phyloP scores from a whole-genome alignment of 2,888 invertebrate genomes.

The Tenthredo notha region DNA sequence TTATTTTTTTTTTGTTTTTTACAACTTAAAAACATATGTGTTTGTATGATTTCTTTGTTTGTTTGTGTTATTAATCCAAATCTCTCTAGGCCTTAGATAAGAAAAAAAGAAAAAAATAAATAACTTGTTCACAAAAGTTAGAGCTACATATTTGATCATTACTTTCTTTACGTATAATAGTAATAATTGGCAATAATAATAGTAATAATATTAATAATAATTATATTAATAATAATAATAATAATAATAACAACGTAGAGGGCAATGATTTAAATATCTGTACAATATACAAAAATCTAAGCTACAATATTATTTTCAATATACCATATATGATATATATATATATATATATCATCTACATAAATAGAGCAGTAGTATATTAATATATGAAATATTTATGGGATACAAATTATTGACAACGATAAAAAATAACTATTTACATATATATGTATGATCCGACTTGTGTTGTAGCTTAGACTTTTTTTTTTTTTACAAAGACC shows the following conservation, averaged over 20 bases:
- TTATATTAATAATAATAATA: conserved; percentile 48
- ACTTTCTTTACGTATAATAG: conserved; percentile 45
- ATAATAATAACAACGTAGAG: conserved; percentile 58
- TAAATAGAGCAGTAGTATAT: conserved; percentile 67
- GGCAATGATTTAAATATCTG: conserved; percentile 64
- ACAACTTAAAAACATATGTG: conserved; percentile 52
- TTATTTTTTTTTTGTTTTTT: too few species aligned
- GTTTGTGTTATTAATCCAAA: conserved; percentile 38
- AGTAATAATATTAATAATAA: conserved; percentile 36
- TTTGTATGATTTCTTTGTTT: conserved; percentile 9
- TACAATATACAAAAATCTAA: conserved; percentile 67
- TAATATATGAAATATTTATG: conserved; percentile 66
- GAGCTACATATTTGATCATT: not conserved
- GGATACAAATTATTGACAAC: conserved; percentile 70
- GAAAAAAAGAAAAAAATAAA: conserved; percentile 37
- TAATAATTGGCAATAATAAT: conserved; percentile 39
- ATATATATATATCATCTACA: conserved; percentile 68
- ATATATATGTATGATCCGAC: conserved; percentile 60
- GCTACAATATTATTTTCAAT: conserved; percentile 54
- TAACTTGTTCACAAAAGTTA: conserved; percentile 17
- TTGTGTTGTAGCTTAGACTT: conserved; percentile 66
- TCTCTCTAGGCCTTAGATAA: conserved; percentile 22
- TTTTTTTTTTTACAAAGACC: conserved; percentile 56
- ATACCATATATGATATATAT: not conserved
- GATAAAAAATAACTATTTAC: conserved; percentile 62